Conservation (phyloP, 2,113 vertebrate genomes). For the Ciconia stormi region DNA sequence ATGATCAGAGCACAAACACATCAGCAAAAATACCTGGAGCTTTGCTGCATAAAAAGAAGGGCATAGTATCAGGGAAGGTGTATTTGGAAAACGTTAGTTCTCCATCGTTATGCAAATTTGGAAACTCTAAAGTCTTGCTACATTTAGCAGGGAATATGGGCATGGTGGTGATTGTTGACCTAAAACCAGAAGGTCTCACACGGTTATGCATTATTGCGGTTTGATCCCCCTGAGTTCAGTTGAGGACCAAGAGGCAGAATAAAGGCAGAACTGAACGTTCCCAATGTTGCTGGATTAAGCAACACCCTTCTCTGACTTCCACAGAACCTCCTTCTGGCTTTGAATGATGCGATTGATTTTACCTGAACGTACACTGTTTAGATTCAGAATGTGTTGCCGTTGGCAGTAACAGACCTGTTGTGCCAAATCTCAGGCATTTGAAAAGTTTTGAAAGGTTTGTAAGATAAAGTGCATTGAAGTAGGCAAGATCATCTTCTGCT, state of each 20-base stretch:
- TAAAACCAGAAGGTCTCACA: neutral
- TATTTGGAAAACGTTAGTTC: neutral
- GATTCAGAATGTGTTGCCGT: neutral
- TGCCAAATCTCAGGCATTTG: neutral
- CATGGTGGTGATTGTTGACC: neutral
- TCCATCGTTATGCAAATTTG: neutral
- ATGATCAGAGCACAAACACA: neutral
- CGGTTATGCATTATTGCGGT: rapidly evolving
- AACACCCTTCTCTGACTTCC: neutral
- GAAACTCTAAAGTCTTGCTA: neutral
- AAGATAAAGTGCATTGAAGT: neutral
- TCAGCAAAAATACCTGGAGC: neutral
- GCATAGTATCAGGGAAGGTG: neutral
- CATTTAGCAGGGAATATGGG: neutral
- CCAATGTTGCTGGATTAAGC: neutral
- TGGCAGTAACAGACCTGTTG: neutral
- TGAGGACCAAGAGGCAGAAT: neutral
- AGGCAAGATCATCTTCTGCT: neutral
- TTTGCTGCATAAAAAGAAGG: neutral
- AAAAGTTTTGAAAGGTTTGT: neutral
- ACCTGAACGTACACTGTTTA: neutral
- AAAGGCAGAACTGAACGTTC: neutral
- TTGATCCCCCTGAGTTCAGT: neutral
- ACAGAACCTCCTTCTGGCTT: neutral
- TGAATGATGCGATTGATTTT: neutral